Base-by-base conservation (phyloP, 2,797 vertebrate species). In the Limnodromus scolopaceus region DNA sequence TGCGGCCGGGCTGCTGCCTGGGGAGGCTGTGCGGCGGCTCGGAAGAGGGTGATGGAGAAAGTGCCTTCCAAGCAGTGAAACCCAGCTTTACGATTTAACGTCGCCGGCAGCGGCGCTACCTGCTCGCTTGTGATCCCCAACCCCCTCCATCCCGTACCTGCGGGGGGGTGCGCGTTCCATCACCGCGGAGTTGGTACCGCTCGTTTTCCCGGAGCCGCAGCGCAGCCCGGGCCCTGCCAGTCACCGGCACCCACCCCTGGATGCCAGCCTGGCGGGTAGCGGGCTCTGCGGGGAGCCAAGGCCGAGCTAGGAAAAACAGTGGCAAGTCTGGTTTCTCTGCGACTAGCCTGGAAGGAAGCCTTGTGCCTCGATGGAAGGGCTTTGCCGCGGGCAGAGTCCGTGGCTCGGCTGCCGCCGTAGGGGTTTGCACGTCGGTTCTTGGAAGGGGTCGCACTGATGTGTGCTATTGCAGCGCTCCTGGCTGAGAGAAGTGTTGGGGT, bases 61-160 rank as follows among this genome's bases (percentile, higher is more conserved):
- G 22, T 9, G n/a, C n/a, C 23, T 58, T 34, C 55, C 20, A 22
- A 58, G 69, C 69, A 1, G 2, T 17, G 1, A 4, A 49, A 4
- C 2, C 0, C 13, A 3, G 58, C 45, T 8, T 38, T 11, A 5
- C 16, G 0, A 0, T 11, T 19, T 5, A 3, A 2, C 24, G 0
- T 0, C 14, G 51, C 38, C 7, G 4, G 58, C 54, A 15, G 68
- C 58, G 1, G 11, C 2, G 3, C 28, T 60, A 43, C 23, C 16
- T 10, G 55, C 55, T 7, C 6, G 43, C 28, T 23, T 3, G 27
- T 53, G 19, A 10, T 61, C 9, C 12, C 38, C 57, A 5, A 4
- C n/a, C 15, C 3, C 10, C 9, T 20, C 32, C 32, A 1, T 8
- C 60, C 23, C 11, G 4, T 3, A 0, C 30, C 4, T 2, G 10